These are phyloP conservation scores for Barbus barbus DNA, from an alignment of 2,113 vertebrate genomes.

Conservation along the genomic window DNA sequence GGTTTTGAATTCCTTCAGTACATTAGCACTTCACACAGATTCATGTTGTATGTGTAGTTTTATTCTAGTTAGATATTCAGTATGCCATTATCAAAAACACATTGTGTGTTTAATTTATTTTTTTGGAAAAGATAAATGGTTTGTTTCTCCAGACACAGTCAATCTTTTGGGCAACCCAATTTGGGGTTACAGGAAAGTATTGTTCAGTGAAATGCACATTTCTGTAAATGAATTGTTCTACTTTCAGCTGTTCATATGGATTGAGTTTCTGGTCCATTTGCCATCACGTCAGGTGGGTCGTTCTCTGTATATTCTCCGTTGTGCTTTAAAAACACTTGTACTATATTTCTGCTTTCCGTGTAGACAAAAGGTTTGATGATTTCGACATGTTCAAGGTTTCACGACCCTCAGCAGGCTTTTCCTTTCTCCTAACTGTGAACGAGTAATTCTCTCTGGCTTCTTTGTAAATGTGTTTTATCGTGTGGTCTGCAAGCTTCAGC, in stretches of 20 bases:
- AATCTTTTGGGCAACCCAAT: neutral
- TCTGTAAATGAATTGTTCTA: neutral
- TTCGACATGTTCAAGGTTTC: slow-evolving; percentile 9
- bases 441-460: slow-evolving; percentile 35
- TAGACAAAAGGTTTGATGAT: neutral
- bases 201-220: neutral
- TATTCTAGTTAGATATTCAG: neutral
- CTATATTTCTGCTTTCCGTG: slow-evolving; percentile 8
- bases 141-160: neutral
- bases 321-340: slow-evolving; percentile 21
- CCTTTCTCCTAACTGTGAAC: slow-evolving; percentile 42
- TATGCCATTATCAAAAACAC: neutral
- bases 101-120: neutral
- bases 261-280: slow-evolving; percentile 1
- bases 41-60: neutral
- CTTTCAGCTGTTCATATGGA: neutral
- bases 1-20: neutral
- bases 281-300: neutral
- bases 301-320: slow-evolving; percentile 22
- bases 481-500: slow-evolving; percentile 46
- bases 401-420: neutral
- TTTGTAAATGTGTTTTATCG: slow-evolving; percentile 54
- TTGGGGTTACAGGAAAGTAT: neutral
- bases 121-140: neutral
- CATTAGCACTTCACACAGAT: neutral